phyloP scores from a whole-genome alignment of 2,888 invertebrate genomes.

The Incurvaria masculella region DNA sequence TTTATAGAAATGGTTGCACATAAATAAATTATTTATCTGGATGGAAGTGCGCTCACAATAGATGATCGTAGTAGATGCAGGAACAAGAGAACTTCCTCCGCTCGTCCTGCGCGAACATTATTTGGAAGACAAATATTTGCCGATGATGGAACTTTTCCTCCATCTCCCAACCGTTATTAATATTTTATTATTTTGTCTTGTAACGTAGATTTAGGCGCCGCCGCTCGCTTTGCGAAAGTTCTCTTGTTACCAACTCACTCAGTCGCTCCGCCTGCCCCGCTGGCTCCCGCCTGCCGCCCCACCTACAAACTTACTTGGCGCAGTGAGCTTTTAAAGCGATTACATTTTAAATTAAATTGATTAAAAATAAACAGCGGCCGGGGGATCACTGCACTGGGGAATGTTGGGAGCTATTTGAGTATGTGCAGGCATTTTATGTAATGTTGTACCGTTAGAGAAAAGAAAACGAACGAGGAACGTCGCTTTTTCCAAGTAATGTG shows the following conservation, averaged over 20 bases:
- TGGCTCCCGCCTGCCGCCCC: background rate
- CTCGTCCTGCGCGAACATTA: constrained; percentile 21
- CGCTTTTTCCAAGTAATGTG: too few relatives aligned
- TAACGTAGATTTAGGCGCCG: constrained; percentile 24
- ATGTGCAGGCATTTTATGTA: too few relatives aligned
- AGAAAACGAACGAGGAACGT: too few relatives aligned
- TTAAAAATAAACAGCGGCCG: constrained; percentile 29
- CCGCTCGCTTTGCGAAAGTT: constrained; percentile 47
- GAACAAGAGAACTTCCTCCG: too few relatives aligned
- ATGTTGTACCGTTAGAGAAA: too few relatives aligned
- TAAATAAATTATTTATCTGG: too few relatives aligned
- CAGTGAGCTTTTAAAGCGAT: constrained; percentile 38
- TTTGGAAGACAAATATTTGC: constrained; percentile 56
- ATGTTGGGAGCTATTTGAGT: too few relatives aligned
- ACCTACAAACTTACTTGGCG: background rate
- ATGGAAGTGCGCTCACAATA: too few relatives aligned
- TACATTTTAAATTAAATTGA: constrained; percentile 57
- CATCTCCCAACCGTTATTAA: constrained; percentile 53
- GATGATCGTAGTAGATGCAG: too few relatives aligned
- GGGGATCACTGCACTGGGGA: too few relatives aligned
- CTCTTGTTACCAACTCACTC: constrained; percentile 48
- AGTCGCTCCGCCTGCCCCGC: background rate
- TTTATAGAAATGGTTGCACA: too few relatives aligned
- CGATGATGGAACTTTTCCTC: constrained; percentile 45
- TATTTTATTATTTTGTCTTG: constrained; percentile 59